Percentiles rank a stretch among this genome's conserved stretches.
These are phyloP conservation scores for Pseudochromis fuscus DNA, from an alignment of 2,797 vertebrate genomes.

Conservation along the genomic window DNA sequence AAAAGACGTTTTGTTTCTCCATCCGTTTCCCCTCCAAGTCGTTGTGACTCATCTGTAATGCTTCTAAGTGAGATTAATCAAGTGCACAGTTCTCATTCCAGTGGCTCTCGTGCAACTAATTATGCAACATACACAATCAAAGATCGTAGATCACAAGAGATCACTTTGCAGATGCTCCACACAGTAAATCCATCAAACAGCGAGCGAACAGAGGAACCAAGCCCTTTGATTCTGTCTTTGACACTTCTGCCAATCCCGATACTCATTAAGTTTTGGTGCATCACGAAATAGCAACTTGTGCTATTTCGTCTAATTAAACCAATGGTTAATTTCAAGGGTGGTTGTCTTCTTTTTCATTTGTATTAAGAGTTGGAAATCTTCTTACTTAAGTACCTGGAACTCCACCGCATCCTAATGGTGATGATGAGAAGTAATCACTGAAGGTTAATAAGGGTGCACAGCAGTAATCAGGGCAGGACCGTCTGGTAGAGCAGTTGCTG, in stretches of 20 bases:
- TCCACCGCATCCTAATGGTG: conserved; percentile 60
- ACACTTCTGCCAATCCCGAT: conserved; percentile 13
- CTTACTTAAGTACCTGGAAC: conserved; percentile 62
- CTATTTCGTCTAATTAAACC: conserved; percentile 47
- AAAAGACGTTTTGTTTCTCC: conserved; percentile 28
- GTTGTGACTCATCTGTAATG: conserved; percentile 60
- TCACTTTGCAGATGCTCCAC: conserved; percentile 45
- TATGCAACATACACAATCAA: conserved; percentile 53
- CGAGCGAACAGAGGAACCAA: conserved; percentile 5
- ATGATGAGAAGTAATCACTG: conserved; percentile 72
- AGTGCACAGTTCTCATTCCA: conserved; percentile 56
- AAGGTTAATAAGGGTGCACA: conserved; percentile 74
- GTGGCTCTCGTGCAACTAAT: conserved; percentile 54
- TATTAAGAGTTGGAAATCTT: conserved; percentile 57
- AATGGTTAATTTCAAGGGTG: conserved; percentile 45
- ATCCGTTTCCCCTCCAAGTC: conserved; percentile 11
- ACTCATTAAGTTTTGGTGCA: conserved; percentile 24
- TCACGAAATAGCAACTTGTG: conserved; percentile 27
- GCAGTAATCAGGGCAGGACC: conserved; percentile 64
- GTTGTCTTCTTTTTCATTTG: conserved; percentile 43
- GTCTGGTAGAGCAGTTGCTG: conserved; percentile 37
- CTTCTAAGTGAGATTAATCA: conserved; percentile 68
- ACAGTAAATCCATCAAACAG: conserved; percentile 30
- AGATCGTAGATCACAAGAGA: conserved; percentile 49
- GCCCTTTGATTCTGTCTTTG: conserved; percentile 37